Evolutionary conservation across 1,140 invertebrate species (phyloP).

Genomic region (Linepithema humile): DNA sequence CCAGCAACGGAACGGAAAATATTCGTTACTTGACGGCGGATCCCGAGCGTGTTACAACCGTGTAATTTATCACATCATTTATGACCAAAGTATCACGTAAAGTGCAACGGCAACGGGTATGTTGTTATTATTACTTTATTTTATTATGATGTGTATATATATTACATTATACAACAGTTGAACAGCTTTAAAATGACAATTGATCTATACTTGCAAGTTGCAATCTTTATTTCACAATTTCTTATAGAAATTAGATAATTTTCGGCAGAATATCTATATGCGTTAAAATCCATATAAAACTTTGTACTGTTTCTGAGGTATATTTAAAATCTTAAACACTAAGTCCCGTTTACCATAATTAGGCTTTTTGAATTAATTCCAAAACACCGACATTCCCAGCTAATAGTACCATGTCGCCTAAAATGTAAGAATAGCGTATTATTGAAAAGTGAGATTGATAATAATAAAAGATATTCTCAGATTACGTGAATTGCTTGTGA

Average conservation of each 20-base stretch:
- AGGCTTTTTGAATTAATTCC: constrained; percentile 47
- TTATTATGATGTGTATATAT: no score
- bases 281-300: not conserved
- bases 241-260: not conserved
- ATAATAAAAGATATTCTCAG: not conserved
- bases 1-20: constrained; percentile 62
- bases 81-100: not conserved
- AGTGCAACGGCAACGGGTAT: not conserved
- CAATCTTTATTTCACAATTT: not conserved
- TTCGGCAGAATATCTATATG: not conserved
- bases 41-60: constrained; percentile 72
- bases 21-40: constrained; percentile 54
- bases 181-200: no score
- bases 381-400: constrained; percentile 54
- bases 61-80: constrained; percentile 56
- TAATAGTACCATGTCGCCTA: constrained; percentile 68
- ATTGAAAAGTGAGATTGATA: not conserved
- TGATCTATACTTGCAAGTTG: not conserved
- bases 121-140: constrained; percentile 51
- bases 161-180: not conserved
- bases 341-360: not conserved
- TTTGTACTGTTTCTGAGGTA: not conserved
- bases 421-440: not conserved
- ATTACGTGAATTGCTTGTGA: not conserved
- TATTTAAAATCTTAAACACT: no score